These are phyloP conservation scores for Aphidoletes aphidimyza DNA, from an alignment of 2,888 invertebrate genomes.

Conservation along the genomic window DNA sequence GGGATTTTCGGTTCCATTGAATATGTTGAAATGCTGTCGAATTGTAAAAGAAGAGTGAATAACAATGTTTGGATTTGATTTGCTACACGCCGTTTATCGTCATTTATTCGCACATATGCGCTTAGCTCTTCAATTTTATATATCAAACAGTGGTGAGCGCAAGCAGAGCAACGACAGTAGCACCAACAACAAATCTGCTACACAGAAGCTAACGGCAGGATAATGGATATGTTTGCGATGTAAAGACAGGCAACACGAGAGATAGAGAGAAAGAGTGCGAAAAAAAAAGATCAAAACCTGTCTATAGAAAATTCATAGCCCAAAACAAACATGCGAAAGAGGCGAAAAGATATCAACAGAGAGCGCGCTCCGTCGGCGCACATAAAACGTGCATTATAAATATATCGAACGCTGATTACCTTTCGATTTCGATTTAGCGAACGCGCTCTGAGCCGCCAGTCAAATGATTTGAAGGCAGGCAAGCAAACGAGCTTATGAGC, in stretches of 20 bases:
- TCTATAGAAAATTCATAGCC: conserved; percentile 30
- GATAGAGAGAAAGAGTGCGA: background rate
- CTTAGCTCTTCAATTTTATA: background rate
- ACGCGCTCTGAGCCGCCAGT: background rate
- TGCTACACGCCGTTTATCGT: conserved; percentile 37
- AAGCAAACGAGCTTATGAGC: background rate
- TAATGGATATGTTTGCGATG: conserved; percentile 49
- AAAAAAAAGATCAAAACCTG: background rate
- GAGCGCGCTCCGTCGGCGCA: conserved; percentile 8
- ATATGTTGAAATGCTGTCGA: conserved; percentile 22
- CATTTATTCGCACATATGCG: conserved; percentile 49
- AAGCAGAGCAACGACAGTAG: background rate
- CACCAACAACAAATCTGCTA: background rate
- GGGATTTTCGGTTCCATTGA: background rate
- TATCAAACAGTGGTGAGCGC: background rate
- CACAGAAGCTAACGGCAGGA: background rate
- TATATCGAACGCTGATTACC: conserved; percentile 46
- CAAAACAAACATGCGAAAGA: conserved; percentile 39
- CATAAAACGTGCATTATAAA: conserved; percentile 32
- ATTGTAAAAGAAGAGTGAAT: conserved; percentile 45
- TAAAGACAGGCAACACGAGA: conserved; percentile 6
- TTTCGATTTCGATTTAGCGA: conserved; percentile 47
- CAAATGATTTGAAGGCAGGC: background rate
- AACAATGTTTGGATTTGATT: conserved; percentile 49
- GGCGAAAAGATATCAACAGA: background rate